These are phyloP conservation scores for Drosophila mojavensis DNA, from an alignment of 1,140 invertebrate species.

Conservation along the genomic window DNA sequence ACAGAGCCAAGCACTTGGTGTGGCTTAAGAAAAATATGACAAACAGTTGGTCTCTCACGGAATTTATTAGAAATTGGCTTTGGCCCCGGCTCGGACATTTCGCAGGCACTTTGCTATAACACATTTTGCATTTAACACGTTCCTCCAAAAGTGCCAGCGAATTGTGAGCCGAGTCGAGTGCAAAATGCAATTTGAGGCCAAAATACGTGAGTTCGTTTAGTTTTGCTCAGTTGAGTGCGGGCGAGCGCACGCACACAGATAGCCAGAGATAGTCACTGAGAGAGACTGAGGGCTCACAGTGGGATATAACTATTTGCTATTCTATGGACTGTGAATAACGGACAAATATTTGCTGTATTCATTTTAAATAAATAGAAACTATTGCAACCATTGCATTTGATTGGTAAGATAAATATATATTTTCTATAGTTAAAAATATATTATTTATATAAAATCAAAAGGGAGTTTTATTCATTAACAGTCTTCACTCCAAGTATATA, in stretches of 20 bases:
- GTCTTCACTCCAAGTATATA: no score
- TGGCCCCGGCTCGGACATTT: conserved; percentile 28
- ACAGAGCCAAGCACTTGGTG: conserved; percentile 4
- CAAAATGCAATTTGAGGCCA: conserved; percentile 71
- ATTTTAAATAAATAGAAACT: no score
- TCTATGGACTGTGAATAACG: not conserved
- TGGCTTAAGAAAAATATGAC: conserved; percentile 39
- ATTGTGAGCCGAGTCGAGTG: conserved; percentile 73
- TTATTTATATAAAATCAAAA: no score
- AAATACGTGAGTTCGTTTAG: conserved; percentile 75
- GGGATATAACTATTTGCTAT: not conserved
- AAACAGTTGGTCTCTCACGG: conserved; percentile 30
- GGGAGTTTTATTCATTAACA: no score
- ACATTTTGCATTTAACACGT: conserved; percentile 75
- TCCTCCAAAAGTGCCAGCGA: conserved; percentile 41
- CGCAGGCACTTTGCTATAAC: conserved; percentile 23
- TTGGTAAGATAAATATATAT: no score
- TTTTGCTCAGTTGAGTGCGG: conserved; percentile 49
- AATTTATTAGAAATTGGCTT: conserved; percentile 37
- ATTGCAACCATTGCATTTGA: no score
- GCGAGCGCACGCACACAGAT: conserved; percentile 10
- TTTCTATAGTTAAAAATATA: no score
- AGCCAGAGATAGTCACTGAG: not conserved
- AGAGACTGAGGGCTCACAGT: not conserved
- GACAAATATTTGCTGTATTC: no score